Evolutionary conservation across 2,113 vertebrate species (phyloP).

Genomic region (Protomyctophum bolini): DNA sequence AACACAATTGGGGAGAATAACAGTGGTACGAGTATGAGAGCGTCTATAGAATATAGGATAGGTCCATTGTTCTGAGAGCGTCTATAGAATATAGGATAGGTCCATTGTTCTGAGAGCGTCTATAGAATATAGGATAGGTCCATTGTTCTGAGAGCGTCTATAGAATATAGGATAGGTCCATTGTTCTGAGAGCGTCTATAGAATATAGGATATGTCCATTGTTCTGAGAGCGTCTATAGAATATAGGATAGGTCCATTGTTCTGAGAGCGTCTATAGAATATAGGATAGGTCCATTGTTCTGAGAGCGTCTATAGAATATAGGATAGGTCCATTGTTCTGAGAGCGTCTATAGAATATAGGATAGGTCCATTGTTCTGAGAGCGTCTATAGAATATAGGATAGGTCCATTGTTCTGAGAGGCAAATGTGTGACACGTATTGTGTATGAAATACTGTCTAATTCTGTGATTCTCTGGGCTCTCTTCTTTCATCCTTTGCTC

Average conservation of each 20-base stretch:
- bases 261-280: conserved; percentile 47
- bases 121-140: conserved; percentile 16
- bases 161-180: conserved; percentile 14
- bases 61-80: neutral
- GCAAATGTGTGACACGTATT: no score
- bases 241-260: neutral
- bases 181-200: conserved; percentile 44
- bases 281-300: no score
- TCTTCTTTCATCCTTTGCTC: conserved; percentile 40
- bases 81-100: conserved; percentile 23
- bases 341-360: conserved; percentile 37
- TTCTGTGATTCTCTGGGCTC: neutral
- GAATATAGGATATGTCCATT: conserved; percentile 7
- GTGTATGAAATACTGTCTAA: no score
- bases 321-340: conserved; percentile 4
- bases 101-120: conserved; percentile 39
- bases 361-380: neutral
- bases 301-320: conserved; percentile 44
- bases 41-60: conserved; percentile 24
- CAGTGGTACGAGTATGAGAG: conserved; percentile 43
- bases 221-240: conserved; percentile 46
- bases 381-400: conserved; percentile 35
- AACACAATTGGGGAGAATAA: conserved; percentile 34
- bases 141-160: conserved; percentile 41
- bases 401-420: conserved; percentile 3